Evolutionary conservation across 2,888 invertebrate genomes (phyloP), one percentile per base, ranked within the genome.

Genomic region (Patella ulyssiponensis): DNA sequence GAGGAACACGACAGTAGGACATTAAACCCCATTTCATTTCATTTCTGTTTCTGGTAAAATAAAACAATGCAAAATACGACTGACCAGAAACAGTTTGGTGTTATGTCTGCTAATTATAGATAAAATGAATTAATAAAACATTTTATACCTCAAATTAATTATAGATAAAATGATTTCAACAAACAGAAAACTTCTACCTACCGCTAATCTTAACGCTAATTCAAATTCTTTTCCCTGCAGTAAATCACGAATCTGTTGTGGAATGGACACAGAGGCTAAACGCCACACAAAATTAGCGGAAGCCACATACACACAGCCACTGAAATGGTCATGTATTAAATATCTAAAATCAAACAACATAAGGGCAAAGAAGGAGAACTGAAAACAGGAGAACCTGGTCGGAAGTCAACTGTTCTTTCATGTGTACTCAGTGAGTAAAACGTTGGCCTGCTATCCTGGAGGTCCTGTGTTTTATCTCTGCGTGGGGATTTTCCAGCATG

Each of bases 171-270:
- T n/a, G 64, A 71, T 12, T 33, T 12, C 3, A 33, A 33, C 17
- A 9, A 33, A 5, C 33, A 5, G 33, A 33, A 33, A 33, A 5
- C 33, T 33, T 33, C n/a, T 64, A 93, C 94, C 93, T 92, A 97
- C 98, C 77, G 96, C 96, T 82, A 98, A 92, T 91, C 96, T 95
- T 33, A 98, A 94, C 2, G 99, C 99, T 77, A 99, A 93, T 91
- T 98, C 96, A 92, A 98, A 99, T 90, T 98, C 96, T 90, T 97
- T 97, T 85, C 96, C 95, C 84, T 96, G 95, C 15, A 98, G 92
- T 73, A 99, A 93, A 84, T 95, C 95, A 87, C 95, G 94, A 54
- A 97, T 94, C 92, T 99, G 99, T 78, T 94, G 94, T 2, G 95
- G 94, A 81, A 97, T 94, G 83, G 97, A 96, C 9, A 96, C 94